Evolutionary conservation across 2,113 vertebrate genomes (phyloP), one percentile per base, ranked within the genome.

Genomic region (Tragelaphus imberbis): DNA sequence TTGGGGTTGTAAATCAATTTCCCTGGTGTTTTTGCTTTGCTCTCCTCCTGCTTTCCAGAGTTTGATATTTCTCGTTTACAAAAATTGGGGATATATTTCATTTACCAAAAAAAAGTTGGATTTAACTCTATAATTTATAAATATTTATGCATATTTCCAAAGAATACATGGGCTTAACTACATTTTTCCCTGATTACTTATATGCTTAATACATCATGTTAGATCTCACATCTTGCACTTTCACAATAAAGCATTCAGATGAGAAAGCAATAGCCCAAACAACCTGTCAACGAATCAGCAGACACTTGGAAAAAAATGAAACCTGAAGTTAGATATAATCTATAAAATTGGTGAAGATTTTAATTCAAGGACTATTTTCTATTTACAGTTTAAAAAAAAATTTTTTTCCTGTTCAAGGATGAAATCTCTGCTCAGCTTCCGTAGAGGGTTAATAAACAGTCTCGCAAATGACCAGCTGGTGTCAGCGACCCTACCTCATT

Each of bases 121-220:
- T 98, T 98, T 99, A 98, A 98, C 92, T 98, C 92, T 92, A 96
- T 98, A 98, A 98, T 98, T 98, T 99, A 94, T 99, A 99, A 99
- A 99, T 99, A 99, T 99, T 99, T 99, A 98, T 98, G 97, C 97
- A 98, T 98, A 98, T 98, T 98, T 99, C 96, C 95, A 98, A 98
- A 98, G 98, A 98, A 98, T 98, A 98, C 98, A 98, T 98, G 98
- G 97, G 97, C 95, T 98, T 97, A 98, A 92, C 98, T 98, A 97
- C 97, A 98, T 98, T 98, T 98, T 98, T 98, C 97, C 95, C 97
- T 96, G 96, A 98, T 99, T 98, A 98, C 97, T 99, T 98, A 98
- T 98, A 97, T 96, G 98, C 71, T 88, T 98, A 97, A 99, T 99
- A 98, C 88, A 99, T 98, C 98, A 98, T 97, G 96, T 96, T 97